Evolutionary conservation across 2,888 invertebrate species (phyloP).

Genomic region (Frankliniella intonsa): DNA sequence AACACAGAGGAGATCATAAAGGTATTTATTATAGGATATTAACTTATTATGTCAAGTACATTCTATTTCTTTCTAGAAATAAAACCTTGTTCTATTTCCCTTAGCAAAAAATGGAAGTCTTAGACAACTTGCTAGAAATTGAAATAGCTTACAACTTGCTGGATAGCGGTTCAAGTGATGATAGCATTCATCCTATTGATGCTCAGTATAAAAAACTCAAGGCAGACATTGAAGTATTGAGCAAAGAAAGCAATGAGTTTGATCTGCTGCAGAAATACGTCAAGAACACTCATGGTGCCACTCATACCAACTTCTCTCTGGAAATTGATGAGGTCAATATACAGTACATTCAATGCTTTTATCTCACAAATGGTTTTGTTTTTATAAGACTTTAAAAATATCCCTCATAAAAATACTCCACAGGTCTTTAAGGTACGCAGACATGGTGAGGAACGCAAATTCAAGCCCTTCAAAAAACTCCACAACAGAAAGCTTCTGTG

Average conservation of each 20-base stretch:
- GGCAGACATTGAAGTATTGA: conserved; percentile 69
- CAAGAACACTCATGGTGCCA: conserved; percentile 86
- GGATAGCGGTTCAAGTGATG: conserved; percentile 50
- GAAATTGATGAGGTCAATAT: conserved; percentile 57
- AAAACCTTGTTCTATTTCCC: conserved; percentile 8
- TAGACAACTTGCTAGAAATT: conserved; percentile 89
- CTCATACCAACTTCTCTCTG: conserved; percentile 72
- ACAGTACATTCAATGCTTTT: conserved; percentile 29
- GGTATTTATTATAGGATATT: conserved; percentile 40
- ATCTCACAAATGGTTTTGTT: conserved; percentile 5
- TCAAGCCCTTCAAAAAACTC: conserved; percentile 79
- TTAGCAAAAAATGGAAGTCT: conserved; percentile 71
- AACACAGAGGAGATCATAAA: conserved; percentile 71
- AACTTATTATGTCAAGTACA: neutral
- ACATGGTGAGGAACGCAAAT: conserved; percentile 74
- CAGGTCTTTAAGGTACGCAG: conserved; percentile 68
- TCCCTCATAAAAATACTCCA: conserved; percentile 32
- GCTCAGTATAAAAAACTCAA: conserved; percentile 83
- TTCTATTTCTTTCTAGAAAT: neutral
- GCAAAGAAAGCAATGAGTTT: conserved; percentile 65
- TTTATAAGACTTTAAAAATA: conserved; percentile 15
- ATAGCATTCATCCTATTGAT: conserved; percentile 63
- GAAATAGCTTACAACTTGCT: conserved; percentile 91
- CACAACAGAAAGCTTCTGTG: conserved; percentile 83
- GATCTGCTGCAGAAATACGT: conserved; percentile 70